Evolutionary conservation across 2,113 vertebrate species (phyloP).

Genomic region (Corynorhinus townsendii): DNA sequence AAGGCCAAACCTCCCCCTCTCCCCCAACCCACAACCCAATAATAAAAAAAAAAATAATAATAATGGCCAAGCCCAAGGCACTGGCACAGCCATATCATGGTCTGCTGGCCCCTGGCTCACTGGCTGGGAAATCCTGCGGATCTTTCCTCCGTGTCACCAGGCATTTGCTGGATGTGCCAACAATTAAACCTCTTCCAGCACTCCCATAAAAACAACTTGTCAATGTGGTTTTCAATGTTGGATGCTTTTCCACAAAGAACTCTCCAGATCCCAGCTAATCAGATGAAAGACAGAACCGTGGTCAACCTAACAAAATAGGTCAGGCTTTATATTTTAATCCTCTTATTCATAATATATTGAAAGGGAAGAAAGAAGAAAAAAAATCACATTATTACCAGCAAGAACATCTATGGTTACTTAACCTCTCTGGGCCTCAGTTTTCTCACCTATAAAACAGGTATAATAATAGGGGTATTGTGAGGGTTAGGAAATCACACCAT

Average conservation of each 20-base stretch:
- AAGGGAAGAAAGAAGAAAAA: not conserved
- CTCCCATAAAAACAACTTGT: slow-evolving; percentile 51
- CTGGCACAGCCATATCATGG: not conserved
- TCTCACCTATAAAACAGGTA: not conserved
- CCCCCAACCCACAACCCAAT: too few relatives aligned
- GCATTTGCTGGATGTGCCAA: slow-evolving; percentile 45
- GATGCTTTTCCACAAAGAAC: slow-evolving; percentile 61
- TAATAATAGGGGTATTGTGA: not conserved
- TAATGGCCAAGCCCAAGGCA: not conserved
- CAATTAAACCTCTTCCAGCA: slow-evolving; percentile 42
- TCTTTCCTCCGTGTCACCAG: slow-evolving; percentile 52
- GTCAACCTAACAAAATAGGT: slow-evolving; percentile 56
- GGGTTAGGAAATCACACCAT: not conserved
- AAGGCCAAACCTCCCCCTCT: not conserved
- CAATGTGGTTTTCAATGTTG: not conserved
- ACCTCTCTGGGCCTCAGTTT: slow-evolving; percentile 12
- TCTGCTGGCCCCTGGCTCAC: not conserved
- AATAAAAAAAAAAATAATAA: too few relatives aligned
- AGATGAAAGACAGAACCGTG: slow-evolving; percentile 24
- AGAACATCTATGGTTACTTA: not conserved
- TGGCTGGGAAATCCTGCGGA: not conserved
- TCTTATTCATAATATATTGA: slow-evolving; percentile 42
- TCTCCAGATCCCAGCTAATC: slow-evolving; percentile 30
- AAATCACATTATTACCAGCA: not conserved
- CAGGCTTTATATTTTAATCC: slow-evolving; percentile 60